Evolutionary conservation across 2,797 vertebrate species (phyloP).

Genomic region (Pelochelys cantorii): DNA sequence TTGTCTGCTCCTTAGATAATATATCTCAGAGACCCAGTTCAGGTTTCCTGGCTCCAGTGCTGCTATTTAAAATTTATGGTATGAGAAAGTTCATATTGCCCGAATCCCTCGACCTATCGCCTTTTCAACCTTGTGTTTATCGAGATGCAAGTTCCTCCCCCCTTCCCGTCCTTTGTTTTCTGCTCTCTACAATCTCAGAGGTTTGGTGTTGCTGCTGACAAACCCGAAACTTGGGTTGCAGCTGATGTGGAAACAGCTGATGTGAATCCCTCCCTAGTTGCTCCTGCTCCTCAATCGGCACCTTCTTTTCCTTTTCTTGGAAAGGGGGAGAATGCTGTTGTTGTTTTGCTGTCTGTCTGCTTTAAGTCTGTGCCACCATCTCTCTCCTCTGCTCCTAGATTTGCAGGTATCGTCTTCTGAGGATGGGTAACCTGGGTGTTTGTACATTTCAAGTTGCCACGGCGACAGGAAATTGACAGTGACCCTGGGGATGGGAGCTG

Average conservation of each 20-base stretch:
- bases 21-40: conserved; percentile 55
- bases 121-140: conserved; percentile 72
- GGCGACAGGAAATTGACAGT: accelerated
- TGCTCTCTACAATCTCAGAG: neutral
- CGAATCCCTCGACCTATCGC: conserved; percentile 63
- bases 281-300: neutral
- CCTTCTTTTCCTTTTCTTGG: neutral
- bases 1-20: conserved; percentile 63
- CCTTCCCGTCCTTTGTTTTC: conserved; percentile 69
- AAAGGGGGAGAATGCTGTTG: accelerated
- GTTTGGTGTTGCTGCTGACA: neutral
- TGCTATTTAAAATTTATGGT: conserved; percentile 78
- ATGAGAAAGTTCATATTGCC: conserved; percentile 80
- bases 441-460: neutral
- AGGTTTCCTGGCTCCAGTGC: conserved; percentile 70
- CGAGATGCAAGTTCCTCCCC: conserved; percentile 63
- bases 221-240: neutral
- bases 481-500: neutral
- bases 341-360: neutral
- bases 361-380: accelerated
- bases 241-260: neutral
- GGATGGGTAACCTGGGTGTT: neutral
- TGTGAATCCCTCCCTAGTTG: conserved; percentile 14
- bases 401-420: neutral
- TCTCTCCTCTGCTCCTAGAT: neutral